phyloP scores from a whole-genome alignment of 2,888 invertebrate species.

The Andrena dorsata region DNA sequence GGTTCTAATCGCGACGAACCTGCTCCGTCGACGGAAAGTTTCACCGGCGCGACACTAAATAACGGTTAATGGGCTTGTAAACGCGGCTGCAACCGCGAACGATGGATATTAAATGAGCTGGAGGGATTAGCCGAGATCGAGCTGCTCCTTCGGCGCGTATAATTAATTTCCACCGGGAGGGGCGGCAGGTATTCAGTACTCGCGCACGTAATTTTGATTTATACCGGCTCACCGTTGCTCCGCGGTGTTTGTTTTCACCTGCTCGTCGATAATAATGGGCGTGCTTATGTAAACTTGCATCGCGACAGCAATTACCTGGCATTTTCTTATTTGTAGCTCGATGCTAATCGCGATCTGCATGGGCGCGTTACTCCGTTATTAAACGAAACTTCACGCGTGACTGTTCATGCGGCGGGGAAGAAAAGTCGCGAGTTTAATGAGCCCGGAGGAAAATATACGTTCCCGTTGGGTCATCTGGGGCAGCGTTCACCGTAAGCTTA shows the following conservation, averaged over 20 bases:
- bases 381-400: slow-evolving; percentile 51
- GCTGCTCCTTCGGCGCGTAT: slow-evolving; percentile 15
- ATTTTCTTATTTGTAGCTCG: slow-evolving; percentile 34
- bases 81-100: slow-evolving; percentile 11
- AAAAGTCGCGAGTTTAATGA: neutral
- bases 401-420: slow-evolving; percentile 11
- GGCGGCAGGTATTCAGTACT: neutral
- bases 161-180: slow-evolving; percentile 33
- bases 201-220: slow-evolving; percentile 26
- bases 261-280: slow-evolving; percentile 27
- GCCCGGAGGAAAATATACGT: slow-evolving; percentile 1
- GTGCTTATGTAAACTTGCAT: slow-evolving; percentile 42
- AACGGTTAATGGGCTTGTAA: slow-evolving; percentile 52
- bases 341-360: slow-evolving; percentile 36
- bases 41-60: slow-evolving; percentile 45
- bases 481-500: too few relatives aligned
- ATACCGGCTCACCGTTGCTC: neutral
- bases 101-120: slow-evolving; percentile 56
- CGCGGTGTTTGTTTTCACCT: slow-evolving; percentile 30
- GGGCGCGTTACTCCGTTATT: slow-evolving; percentile 19
- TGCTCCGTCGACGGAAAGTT: slow-evolving; percentile 47
- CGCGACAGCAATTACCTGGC: slow-evolving; percentile 39
- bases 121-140: slow-evolving; percentile 37
- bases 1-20: slow-evolving; percentile 35
- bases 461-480: neutral